These are phyloP conservation scores for Saguinus midas DNA, from an alignment of 2,113 vertebrate genomes.

Conservation along the genomic window DNA sequence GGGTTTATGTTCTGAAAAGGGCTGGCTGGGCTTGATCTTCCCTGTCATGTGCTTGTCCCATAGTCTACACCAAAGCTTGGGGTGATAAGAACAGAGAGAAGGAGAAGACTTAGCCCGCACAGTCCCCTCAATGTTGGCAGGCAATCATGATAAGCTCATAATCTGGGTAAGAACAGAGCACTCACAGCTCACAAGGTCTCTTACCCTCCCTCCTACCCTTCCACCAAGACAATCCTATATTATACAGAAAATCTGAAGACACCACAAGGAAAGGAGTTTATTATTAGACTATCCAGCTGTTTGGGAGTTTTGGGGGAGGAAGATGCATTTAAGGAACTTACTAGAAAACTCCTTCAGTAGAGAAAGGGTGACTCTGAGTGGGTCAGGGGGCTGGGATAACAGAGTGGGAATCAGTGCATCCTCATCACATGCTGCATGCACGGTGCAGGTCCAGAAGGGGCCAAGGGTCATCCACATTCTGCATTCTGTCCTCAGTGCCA, in stretches of 20 bases:
- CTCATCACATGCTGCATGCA: fast-evolving
- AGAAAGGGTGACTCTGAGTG: neutral
- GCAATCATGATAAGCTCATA: fast-evolving
- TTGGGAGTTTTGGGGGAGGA: neutral
- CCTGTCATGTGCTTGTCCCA: fast-evolving
- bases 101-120: fast-evolving
- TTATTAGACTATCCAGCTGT: neutral
- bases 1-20: neutral
- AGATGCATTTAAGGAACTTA: neutral
- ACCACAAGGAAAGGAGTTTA: neutral
- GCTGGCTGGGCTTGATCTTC: neutral
- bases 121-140: fast-evolving
- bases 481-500: neutral
- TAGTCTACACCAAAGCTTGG: fast-evolving
- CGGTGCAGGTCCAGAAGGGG: fast-evolving
- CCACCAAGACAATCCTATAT: neutral
- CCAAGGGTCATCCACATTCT: fast-evolving
- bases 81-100: fast-evolving
- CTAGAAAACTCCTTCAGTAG: neutral
- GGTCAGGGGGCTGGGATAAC: fast-evolving
- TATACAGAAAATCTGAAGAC: fast-evolving
- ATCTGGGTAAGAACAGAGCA: fast-evolving
- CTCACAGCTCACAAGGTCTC: fast-evolving
- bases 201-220: too few species aligned
- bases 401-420: too few species aligned